Base-by-base conservation (phyloP, 2,113 vertebrate species). In the Lepus americanus region DNA sequence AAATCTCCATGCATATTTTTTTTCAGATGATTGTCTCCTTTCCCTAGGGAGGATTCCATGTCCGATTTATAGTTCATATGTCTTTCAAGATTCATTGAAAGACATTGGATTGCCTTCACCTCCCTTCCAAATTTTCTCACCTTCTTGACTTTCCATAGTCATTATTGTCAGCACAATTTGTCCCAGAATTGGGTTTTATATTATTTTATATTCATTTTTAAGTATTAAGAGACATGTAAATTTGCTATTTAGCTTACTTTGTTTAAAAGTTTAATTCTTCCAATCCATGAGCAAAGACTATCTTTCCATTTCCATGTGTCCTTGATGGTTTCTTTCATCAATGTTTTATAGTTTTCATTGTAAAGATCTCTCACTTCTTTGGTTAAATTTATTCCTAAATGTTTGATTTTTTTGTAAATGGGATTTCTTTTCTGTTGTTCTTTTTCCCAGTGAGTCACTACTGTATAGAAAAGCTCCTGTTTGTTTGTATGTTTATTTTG, bases 191-290 rank as follows among this genome's bases (percentile, higher is more conserved):
- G 7, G 90, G 53, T 53, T 64, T 27, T 51, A 51, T 72, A n/a
- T 70, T 70, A 12, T 74, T 90, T 93, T 81, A 66, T 89, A 67
- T 39, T 80, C 13, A 36, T 51, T 80, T 61, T 80, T 69, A 90
- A 69, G 31, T 78, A 69, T 86, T 49, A 19, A 80, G 27, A 36
- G 17, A 95, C 29, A 73, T 83, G 13, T 49, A 59, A 8, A 61
- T 51, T 87, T 82, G 25, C 44, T 44, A 44, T 44, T 44, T 44
- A 44, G 44, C 44, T 44, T 44, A 44, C 6, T 44, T 44, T 44
- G 44, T 44, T 44, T 44, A 44, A 44, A 44, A 44, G 5, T 44
- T 44, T 44, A 44, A 6, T 59, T 59, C 55, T 59, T 59, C 55
- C 55, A 59, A 59, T 59, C 4, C 14, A 59, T 17, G 19, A 19